These are phyloP conservation scores for Ethmia dodecea DNA, from an alignment of 2,888 invertebrate genomes.

Conservation along the genomic window DNA sequence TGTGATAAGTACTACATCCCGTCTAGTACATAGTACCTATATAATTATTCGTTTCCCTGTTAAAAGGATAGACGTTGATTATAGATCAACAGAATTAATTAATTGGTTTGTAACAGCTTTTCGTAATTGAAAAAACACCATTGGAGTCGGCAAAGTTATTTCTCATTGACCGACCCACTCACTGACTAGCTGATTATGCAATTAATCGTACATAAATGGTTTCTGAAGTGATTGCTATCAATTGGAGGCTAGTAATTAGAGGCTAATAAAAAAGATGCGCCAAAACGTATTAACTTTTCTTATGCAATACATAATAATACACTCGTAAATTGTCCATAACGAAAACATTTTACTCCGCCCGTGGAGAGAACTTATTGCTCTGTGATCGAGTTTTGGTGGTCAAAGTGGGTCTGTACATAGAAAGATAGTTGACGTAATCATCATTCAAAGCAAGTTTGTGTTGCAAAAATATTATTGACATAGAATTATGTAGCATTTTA, in stretches of 20 bases:
- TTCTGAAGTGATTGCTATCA: conserved; percentile 24
- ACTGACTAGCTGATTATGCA: conserved; percentile 29
- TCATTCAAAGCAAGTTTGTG: too few species aligned
- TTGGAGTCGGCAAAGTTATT: conserved; percentile 26
- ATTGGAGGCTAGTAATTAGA: conserved; percentile 13
- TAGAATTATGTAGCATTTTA: too few species aligned
- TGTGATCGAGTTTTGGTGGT: too few species aligned
- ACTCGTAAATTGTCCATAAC: conserved; percentile 14
- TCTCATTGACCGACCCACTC: conserved; percentile 30
- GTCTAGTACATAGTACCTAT: too few species aligned
- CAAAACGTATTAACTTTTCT: conserved; percentile 10
- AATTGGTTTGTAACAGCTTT: conserved; percentile 20
- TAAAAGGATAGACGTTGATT: too few species aligned
- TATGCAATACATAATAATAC: conserved; percentile 13
- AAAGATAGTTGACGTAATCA: too few species aligned
- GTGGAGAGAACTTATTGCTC: too few species aligned
- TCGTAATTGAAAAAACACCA: conserved; percentile 44
- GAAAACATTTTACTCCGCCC: too few species aligned
- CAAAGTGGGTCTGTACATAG: too few species aligned
- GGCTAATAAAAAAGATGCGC: conserved; percentile 14
- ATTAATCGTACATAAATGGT: conserved; percentile 21
- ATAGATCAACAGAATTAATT: conserved; percentile 13
- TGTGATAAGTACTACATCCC: too few species aligned
- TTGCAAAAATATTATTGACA: too few species aligned
- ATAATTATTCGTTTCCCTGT: too few species aligned